A percentile compares a stretch with the other conserved stretches of the same genome.
These are phyloP conservation scores for Sycophaga agraensis DNA, from an alignment of 1,140 invertebrate genomes.

Conservation along the genomic window DNA sequence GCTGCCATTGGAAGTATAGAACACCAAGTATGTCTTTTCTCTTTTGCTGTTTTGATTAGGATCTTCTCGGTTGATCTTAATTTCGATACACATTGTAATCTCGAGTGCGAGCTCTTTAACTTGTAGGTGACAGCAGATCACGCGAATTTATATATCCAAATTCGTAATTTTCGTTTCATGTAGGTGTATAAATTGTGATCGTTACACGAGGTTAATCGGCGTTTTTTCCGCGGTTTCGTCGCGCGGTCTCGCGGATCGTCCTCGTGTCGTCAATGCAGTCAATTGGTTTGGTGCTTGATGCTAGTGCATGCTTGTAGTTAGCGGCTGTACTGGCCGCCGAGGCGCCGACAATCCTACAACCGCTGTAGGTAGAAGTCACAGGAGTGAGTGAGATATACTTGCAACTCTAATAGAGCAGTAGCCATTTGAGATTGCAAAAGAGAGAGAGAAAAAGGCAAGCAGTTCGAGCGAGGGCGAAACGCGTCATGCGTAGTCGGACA, in stretches of 20 bases:
- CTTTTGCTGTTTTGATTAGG: too few relatives aligned
- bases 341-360: not conserved
- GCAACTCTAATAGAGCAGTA: not conserved
- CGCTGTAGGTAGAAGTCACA: too few relatives aligned
- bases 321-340: too few relatives aligned
- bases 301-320: too few relatives aligned
- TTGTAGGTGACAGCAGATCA: not conserved
- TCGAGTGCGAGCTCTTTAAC: not conserved
- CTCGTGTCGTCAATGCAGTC: too few relatives aligned
- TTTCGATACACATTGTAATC: not conserved
- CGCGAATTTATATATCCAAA: not conserved
- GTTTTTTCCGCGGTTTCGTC: not conserved
- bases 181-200: not conserved
- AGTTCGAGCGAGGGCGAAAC: not conserved
- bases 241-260: too few relatives aligned
- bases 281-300: too few relatives aligned
- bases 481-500: conserved; percentile 26
- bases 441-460: not conserved
- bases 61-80: too few relatives aligned
- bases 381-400: not conserved
- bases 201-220: not conserved
- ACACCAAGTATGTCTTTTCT: not conserved
- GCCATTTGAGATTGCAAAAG: not conserved
- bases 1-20: not conserved
- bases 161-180: not conserved